These are phyloP conservation scores for Saccopteryx bilineata DNA, from an alignment of 2,113 vertebrate genomes.

Conservation along the genomic window DNA sequence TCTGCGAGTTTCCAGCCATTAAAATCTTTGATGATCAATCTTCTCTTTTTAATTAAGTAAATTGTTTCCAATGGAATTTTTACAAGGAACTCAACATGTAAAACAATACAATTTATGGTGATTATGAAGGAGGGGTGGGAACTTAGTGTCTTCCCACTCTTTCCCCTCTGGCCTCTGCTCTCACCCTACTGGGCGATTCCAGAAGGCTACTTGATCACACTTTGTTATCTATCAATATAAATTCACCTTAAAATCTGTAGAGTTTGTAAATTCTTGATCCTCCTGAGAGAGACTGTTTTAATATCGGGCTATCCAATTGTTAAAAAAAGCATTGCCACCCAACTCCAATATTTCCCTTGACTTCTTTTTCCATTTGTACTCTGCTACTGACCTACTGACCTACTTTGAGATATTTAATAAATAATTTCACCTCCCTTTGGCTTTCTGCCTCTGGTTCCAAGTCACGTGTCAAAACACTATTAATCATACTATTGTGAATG, in stretches of 20 bases:
- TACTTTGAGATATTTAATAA: conserved; percentile 11
- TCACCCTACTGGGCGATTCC: not conserved
- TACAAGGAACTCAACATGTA: not conserved
- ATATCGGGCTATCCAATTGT: not conserved
- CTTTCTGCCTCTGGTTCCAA: conserved; percentile 21
- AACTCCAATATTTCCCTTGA: not conserved
- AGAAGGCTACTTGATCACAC: not conserved
- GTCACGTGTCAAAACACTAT: not conserved
- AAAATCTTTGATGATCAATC: not conserved
- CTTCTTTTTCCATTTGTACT: not conserved
- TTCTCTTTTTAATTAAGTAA: not conserved
- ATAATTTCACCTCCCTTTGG: conserved; percentile 2
- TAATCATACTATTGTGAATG: not conserved
- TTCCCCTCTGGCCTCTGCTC: no score
- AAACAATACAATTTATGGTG: not conserved
- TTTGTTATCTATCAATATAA: not conserved
- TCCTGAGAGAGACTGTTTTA: not conserved
- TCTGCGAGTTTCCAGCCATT: not conserved
- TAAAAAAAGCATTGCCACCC: not conserved
- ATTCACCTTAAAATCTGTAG: not conserved
- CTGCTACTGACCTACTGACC: not conserved
- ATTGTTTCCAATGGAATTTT: not conserved
- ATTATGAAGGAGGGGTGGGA: not conserved
- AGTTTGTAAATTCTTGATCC: not conserved
- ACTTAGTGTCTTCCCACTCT: not conserved